Evolutionary conservation across 2,888 invertebrate genomes (phyloP), one percentile per base, ranked within the genome.

Genomic region (Nomada fucata): DNA sequence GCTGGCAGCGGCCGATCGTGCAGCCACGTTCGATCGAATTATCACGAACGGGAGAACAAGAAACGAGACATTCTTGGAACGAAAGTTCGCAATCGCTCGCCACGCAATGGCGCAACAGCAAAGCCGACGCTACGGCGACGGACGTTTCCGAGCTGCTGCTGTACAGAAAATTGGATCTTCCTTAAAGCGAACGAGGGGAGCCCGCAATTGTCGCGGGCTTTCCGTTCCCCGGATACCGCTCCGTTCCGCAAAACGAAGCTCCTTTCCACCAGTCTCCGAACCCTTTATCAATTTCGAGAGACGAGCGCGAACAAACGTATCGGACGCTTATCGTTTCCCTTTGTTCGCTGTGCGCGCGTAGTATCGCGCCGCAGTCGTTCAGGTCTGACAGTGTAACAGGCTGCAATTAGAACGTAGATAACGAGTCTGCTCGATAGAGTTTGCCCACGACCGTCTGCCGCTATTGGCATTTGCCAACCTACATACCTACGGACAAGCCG

Each of bases 401-500:
- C 76, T 23, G 87, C 70, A 89, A 89, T 89, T 89, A 89, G 89
- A 88, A 87, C 86, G 76, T 23, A 82, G 88, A 89, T 87, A 89
- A 87, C 79, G 65, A 85, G 70, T 68, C 71, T 29, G 61, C 80
- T 76, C 72, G 85, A 84, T 76, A 71, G 72, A 76, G 69, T 59
- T 69, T 65, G 71, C 74, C 79, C 82, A 79, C 79, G 72, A 79
- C 79, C 69, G 71, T 53, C 61, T 65, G 63, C 44, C 64, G 61
- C 71, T 79, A 74, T 79, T 77, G 82, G 68, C 74, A 55, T 84
- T 88, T 77, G 78, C 78, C 82, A 88, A 88, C 83, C 87, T 83
- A 82, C 82, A 82, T 88, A 85, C 74, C 79, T 80, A 36, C 36
- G 72, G 76, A 63, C 61, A 59, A 72, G 7, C 73, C 61, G 73